These are phyloP conservation scores for Eustalomyia histrio DNA, from an alignment of 2,888 invertebrate species.

Conservation along the genomic window DNA sequence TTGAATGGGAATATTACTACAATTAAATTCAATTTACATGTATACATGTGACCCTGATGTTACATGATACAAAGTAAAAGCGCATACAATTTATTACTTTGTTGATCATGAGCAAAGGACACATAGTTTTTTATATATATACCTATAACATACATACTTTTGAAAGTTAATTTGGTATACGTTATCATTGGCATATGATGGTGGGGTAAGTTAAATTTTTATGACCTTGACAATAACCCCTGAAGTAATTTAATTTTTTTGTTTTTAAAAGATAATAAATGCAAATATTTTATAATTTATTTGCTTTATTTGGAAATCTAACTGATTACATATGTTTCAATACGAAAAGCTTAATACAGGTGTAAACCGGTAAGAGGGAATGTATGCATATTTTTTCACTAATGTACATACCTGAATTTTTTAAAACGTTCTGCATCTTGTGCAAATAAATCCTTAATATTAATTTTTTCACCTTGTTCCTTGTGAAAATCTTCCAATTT, in stretches of 20 bases:
- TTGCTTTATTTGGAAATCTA: background rate
- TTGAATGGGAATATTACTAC: no score
- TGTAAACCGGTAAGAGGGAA: background rate
- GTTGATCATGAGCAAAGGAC: constrained; percentile 46
- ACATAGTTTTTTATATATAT: constrained; percentile 27
- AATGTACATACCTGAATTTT: constrained; percentile 88
- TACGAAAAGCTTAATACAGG: background rate
- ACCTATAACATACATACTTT: no score
- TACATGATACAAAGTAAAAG: constrained; percentile 5
- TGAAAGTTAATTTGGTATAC: constrained; percentile 6
- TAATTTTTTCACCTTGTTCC: constrained; percentile 85
- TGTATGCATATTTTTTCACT: background rate
- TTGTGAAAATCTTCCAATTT: constrained; percentile 88
- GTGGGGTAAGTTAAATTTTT: constrained; percentile 38
- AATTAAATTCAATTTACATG: no score
- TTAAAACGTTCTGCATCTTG: constrained; percentile 90
- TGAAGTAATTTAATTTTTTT: constrained; percentile 26
- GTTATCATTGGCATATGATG: constrained; percentile 29
- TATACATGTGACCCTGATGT: constrained; percentile 1
- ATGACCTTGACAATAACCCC: constrained; percentile 63
- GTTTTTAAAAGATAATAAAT: background rate
- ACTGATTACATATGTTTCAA: constrained; percentile 1
- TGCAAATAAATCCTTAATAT: constrained; percentile 90
- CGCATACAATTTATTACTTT: constrained; percentile 17
- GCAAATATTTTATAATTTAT: background rate